A percentile compares a stretch with the other conserved stretches of the same genome.
Conservation (phyloP, 1,140 invertebrate species). For the Drosophila repletoides region DNA sequence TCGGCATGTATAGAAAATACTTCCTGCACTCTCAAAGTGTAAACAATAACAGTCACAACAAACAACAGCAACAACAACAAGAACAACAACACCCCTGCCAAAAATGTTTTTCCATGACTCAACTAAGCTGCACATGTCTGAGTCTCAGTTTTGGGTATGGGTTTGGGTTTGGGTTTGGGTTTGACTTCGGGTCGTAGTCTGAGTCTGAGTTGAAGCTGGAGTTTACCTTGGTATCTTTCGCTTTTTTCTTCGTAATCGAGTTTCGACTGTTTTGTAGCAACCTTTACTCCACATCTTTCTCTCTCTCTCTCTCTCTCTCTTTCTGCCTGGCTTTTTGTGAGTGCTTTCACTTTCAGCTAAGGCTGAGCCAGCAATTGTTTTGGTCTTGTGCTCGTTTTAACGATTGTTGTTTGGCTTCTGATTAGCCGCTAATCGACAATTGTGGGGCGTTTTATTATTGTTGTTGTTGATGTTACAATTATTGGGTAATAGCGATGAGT, state of each 20-base stretch:
- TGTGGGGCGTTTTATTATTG: constrained; percentile 23
- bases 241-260: constrained; percentile 38
- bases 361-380: constrained; percentile 56
- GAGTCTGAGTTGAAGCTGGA: neutral
- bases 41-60: constrained; percentile 22
- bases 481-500: constrained; percentile 33
- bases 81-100: constrained; percentile 5
- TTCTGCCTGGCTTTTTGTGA: constrained; percentile 7
- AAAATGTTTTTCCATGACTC: constrained; percentile 32
- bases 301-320: constrained; percentile 14
- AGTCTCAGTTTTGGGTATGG: constrained; percentile 2
- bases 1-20: constrained; percentile 41
- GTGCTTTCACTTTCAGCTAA: constrained; percentile 74
- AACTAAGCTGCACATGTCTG: constrained; percentile 28
- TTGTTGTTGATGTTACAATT: constrained; percentile 10
- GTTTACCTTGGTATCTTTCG: constrained; percentile 27
- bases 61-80: constrained; percentile 8
- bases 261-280: constrained; percentile 49
- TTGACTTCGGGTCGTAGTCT: neutral
- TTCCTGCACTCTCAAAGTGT: constrained; percentile 40
- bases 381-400: constrained; percentile 36
- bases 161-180: neutral
- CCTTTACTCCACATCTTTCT: constrained; percentile 49
- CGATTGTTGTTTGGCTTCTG: constrained; percentile 53
- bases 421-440: constrained; percentile 55